Conservation (phyloP, 1,140 invertebrate genomes). For the Heliconius hewitsoni region DNA sequence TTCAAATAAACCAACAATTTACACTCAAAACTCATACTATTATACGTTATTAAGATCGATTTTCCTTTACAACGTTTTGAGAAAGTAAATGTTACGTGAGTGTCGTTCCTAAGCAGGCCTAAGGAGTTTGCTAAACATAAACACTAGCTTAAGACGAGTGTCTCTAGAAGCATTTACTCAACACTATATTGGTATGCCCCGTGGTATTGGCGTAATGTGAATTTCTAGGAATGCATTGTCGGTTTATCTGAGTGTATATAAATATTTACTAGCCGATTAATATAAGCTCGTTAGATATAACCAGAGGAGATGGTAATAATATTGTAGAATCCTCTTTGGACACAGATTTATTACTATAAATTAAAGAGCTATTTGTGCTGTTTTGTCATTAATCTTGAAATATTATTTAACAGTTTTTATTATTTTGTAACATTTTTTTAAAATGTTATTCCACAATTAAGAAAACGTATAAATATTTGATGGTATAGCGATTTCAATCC, state of each 20-base stretch:
- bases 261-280: not conserved
- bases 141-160: not conserved
- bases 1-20: not conserved
- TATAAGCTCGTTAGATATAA: conserved; percentile 1
- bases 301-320: not conserved
- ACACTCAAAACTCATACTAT: not conserved
- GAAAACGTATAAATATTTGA: no score
- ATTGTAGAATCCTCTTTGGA: not conserved
- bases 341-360: not conserved
- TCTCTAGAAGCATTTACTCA: not conserved
- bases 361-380: not conserved
- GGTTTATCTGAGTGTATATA: not conserved
- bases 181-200: not conserved
- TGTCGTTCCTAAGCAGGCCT: not conserved
- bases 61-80: conserved; percentile 16
- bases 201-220: not conserved
- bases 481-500: no score
- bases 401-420: not conserved
- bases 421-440: not conserved
- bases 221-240: conserved; percentile 1
- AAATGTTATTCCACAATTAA: no score
- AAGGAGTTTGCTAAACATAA: conserved; percentile 15
- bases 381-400: not conserved
- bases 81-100: conserved; percentile 31
- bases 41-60: conserved; percentile 2